Base-by-base conservation (phyloP, 2,113 vertebrate genomes). In the Notarius lentiginosus region DNA sequence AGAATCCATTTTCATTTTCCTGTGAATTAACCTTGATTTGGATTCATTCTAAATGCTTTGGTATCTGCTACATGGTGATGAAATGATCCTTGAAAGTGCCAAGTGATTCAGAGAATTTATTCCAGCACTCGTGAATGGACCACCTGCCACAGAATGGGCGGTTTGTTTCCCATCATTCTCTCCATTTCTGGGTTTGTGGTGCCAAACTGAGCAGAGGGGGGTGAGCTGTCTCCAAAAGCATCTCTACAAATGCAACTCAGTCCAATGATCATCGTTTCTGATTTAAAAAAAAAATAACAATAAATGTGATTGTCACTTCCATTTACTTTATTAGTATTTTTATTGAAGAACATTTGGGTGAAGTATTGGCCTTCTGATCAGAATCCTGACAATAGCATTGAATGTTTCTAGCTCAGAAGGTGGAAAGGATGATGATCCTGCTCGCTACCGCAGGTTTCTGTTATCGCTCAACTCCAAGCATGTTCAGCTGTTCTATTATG, bases 71-170 rank as follows among this genome's bases (percentile, higher is more conserved):
- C 88, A 77, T 30, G 76, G 61, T 34, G 30, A 72, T 84, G 84
- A 87, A 90, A 90, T 89, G 60, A 56, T 75, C 91, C 73, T 84
- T 86, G 63, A 90, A 89, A 90, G 72, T 87, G 77, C 87, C 77
- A 68, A 84, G 90, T 89, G 88, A 92, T 82, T 90, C 79, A 76
- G 80, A 82, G 73, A 90, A 91, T 91, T 90, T 79, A 90, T 93
- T 91, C 90, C 80, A 84, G 68, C 80, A 17, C 91, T 91, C 88
- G n/a, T 90, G 89, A 91, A 91, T 82, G 89, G 86, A 87, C 88
- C 88, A 90, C 88, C 89, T 91, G 91, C 85, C 84, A 79, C 34
- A 86, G 87, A 90, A 83, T 58, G 70, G 88, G 55, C 22, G 30
- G 88, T 92, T 88, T 90, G 77, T 92, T 79, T 73, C 89, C 88